Evolutionary conservation across 2,888 invertebrate species (phyloP), one percentile per base, ranked within the genome.

Genomic region (Ptychoptera albimana): DNA sequence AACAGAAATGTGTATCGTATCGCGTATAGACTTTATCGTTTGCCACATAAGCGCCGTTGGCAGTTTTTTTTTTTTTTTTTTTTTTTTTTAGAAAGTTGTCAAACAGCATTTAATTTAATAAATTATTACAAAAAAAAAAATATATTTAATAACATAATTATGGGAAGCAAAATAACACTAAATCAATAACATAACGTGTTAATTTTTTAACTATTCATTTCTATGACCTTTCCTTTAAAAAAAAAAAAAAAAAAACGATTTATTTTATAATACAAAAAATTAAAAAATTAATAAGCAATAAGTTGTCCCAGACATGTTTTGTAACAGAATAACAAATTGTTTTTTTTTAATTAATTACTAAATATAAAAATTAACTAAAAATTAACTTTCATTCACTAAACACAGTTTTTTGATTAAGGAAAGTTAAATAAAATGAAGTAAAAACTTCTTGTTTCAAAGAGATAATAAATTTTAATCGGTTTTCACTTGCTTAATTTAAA

Each of bases 41-140:
- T 23, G 23, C 23, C 23, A 23, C 23, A 23, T 23, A 23, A 23
- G 23, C 23, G 23, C 23, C 23, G 23, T 23, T 23, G 36, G 13
- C 14, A 31, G 35, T 39, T n/a, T 29, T 45, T 45, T 14, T 14
- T 30, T 13, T 45, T 40, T 37, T 23, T 37, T 45, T n/a, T 37
- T 37, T 36, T 38, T 32, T 42, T 44, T 49, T 49, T 49, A 49
- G 49, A 49, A 49, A 49, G 49, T 49, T 49, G 48, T 44, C 29
- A 14, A 35, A 41, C 49, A 48, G 45, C 45, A 41, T 37, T 16
- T 36, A 13, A 10, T 35, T 38, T 14, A 39, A 39, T 11, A 31
- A 23, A 13, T n/a, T 39, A 30, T 32, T 36, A 16, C n/a, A n/a
- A n/a, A n/a, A n/a, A n/a, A n/a, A n/a, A n/a, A n/a, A n/a, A n/a